Base-by-base conservation (phyloP, 1,140 invertebrate genomes). In the Myzus persicae region DNA sequence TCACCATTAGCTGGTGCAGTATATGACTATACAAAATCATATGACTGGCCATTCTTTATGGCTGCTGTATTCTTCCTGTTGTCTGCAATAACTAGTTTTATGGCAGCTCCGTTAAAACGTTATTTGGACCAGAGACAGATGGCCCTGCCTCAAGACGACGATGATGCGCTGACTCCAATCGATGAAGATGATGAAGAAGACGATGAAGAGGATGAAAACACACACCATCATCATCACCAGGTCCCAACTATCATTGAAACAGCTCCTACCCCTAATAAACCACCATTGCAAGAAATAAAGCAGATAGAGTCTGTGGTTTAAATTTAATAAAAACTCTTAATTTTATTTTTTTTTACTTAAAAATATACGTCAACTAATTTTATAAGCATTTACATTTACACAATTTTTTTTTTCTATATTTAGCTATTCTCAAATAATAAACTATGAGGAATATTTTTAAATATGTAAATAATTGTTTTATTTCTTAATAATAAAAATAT, bases 41-140 rank as follows among this genome's bases (percentile, higher is more conserved):
- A 99, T 94, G 97, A 97, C 94, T 96, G 98, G 38, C 97, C 99
- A 38, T 99, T 99, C 95, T 98, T 97, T 95, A 97, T 99, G 95
- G 99, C 98, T 59, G 98, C 98, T 54, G 97, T 96, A 0, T 97
- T 99, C 95, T 98, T 99, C 95, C 96, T 97, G 14, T 95, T 98
- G 9, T 97, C 98, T 31, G 98, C 98, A 0, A 94, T 98, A 3
- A 98, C 98, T 24, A 98, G 98, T 94, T 98, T 99, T 94, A 96
- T 98, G 94, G 97, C 98, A 76, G 97, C 98, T 8, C 96, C 96
- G 93, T 96, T 98, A 95, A 97, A 97, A 95, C 96, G 96, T 95
- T 92, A 92, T 51, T 51, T 92, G 76, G 91, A 92, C 14, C 91
- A 82, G 22, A 92, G 91, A 92, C 93, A 93, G 48, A 97, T 95